Evolutionary conservation across 2,888 invertebrate species (phyloP).

Genomic region (Actias luna): DNA sequence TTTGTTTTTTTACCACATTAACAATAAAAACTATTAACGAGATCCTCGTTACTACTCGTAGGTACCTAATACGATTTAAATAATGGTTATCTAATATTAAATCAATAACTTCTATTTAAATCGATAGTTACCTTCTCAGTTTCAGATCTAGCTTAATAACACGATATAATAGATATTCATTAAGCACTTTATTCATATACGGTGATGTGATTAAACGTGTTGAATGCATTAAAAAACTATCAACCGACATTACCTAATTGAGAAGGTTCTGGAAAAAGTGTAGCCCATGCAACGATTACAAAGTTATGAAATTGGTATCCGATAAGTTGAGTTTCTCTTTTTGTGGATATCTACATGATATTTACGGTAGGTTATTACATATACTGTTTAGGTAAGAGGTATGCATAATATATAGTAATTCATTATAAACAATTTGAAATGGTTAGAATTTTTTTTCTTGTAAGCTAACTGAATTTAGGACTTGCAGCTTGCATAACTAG

Average conservation of each 20-base stretch:
- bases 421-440: not conserved
- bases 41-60: not conserved
- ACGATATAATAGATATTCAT: conserved; percentile 12
- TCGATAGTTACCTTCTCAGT: not conserved
- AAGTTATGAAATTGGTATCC: conserved; percentile 6
- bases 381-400: not conserved
- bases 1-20: too few species aligned
- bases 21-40: not conserved
- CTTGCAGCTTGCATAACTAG: not conserved
- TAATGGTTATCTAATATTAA: not conserved
- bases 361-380: conserved; percentile 1
- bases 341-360: conserved; percentile 5
- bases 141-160: conserved; percentile 14
- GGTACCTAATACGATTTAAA: not conserved
- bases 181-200: conserved; percentile 9
- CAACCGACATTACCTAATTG: conserved; percentile 22
- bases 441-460: not conserved
- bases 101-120: not conserved
- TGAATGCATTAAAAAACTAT: conserved; percentile 19
- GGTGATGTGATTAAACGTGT: conserved; percentile 17
- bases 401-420: not conserved
- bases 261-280: conserved; percentile 23
- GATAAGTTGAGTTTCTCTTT: conserved; percentile 8
- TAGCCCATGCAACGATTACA: conserved; percentile 11
- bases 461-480: not conserved